Conservation (phyloP, 1,140 invertebrate species). For the Drosophila subobscura region DNA sequence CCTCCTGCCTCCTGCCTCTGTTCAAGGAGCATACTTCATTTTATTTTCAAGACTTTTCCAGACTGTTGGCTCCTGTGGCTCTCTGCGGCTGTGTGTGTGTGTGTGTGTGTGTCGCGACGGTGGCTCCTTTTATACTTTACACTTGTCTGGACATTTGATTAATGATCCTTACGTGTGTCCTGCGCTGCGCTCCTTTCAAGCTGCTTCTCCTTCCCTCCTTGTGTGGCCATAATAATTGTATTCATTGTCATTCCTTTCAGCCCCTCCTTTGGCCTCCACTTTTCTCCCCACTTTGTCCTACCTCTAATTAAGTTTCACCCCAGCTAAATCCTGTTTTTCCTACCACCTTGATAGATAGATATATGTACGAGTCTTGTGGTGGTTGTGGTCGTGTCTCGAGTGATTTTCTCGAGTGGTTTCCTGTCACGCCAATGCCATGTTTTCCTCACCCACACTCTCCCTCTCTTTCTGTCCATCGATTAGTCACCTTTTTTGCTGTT, state of each 20-base stretch:
- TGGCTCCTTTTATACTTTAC: slow-evolving; percentile 66
- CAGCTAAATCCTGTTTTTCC: slow-evolving; percentile 39
- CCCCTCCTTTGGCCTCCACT: background rate
- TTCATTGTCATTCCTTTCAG: slow-evolving; percentile 62
- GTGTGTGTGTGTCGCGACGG: background rate
- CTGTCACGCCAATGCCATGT: slow-evolving; percentile 50
- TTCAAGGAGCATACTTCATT: slow-evolving; percentile 41
- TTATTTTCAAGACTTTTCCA: slow-evolving; percentile 46
- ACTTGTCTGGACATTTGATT: slow-evolving; percentile 82
- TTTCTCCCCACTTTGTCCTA: slow-evolving; percentile 1
- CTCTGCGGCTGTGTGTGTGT: background rate
- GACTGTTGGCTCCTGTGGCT: slow-evolving; percentile 2
- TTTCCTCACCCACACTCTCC: slow-evolving; percentile 14
- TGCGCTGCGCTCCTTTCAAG: slow-evolving; percentile 5
- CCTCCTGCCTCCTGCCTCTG: no score
- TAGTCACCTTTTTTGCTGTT: slow-evolving; percentile 29
- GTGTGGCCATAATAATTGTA: slow-evolving; percentile 62
- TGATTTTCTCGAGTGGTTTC: slow-evolving; percentile 48
- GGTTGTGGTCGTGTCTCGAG: slow-evolving; percentile 44
- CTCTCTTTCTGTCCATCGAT: slow-evolving; percentile 16
- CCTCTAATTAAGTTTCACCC: slow-evolving; percentile 47
- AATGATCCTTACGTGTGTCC: slow-evolving; percentile 76
- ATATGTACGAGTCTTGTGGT: background rate
- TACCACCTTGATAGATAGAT: slow-evolving; percentile 1
- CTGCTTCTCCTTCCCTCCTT: slow-evolving; percentile 26